Conservation (phyloP, 2,888 invertebrate genomes). For the Dolomedes plantarius region DNA sequence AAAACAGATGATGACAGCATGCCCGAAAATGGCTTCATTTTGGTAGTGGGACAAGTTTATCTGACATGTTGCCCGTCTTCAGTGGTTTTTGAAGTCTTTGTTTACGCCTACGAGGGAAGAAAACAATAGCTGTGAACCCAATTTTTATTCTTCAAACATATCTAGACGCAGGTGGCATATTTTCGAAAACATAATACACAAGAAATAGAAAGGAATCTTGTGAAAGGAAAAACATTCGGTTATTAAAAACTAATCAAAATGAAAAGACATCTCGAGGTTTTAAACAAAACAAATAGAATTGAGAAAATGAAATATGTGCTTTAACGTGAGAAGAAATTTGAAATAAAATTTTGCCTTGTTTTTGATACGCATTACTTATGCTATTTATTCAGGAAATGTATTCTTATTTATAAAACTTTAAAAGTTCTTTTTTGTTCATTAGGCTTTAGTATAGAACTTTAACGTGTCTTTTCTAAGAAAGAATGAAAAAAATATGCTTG, state of each 20-base stretch:
- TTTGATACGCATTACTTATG: not conserved
- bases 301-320: not conserved
- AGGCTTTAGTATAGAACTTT: too few species aligned
- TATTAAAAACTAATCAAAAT: constrained; percentile 13
- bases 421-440: too few species aligned
- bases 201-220: not conserved
- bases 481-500: too few species aligned
- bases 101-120: constrained; percentile 30
- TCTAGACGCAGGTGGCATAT: constrained; percentile 21
- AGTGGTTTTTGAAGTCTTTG: constrained; percentile 58
- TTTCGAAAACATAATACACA: not conserved
- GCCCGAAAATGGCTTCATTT: constrained; percentile 69
- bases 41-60: constrained; percentile 61
- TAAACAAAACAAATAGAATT: not conserved
- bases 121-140: constrained; percentile 15
- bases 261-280: too few species aligned
- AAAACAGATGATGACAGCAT: constrained; percentile 66
- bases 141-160: constrained; percentile 20
- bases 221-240: not conserved
- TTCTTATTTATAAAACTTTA: too few species aligned
- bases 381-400: too few species aligned
- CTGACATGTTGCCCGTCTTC: constrained; percentile 55
- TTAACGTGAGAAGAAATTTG: not conserved
- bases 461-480: too few species aligned
- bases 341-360: not conserved